These are phyloP conservation scores for Hapalemur alaotrensis DNA, from an alignment of 2,797 vertebrate species.

Conservation along the genomic window DNA sequence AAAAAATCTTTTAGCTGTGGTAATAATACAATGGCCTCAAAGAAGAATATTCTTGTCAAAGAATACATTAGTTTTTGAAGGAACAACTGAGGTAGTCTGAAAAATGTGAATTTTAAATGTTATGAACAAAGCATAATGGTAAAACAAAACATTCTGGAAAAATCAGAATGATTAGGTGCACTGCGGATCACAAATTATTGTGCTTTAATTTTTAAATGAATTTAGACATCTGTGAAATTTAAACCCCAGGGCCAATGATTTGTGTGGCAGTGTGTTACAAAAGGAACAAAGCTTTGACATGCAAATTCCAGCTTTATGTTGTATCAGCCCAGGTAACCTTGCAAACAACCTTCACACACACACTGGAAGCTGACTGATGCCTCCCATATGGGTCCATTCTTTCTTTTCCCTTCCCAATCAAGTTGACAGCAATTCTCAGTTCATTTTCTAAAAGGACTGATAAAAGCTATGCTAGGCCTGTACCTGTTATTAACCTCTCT, in stretches of 20 bases:
- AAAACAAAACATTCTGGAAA: slow-evolving; percentile 77
- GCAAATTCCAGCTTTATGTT: slow-evolving; percentile 83
- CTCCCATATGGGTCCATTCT: slow-evolving; percentile 81
- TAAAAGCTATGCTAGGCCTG: slow-evolving; percentile 78
- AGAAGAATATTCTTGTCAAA: not conserved
- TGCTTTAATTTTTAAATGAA: slow-evolving; percentile 86
- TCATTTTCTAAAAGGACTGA: slow-evolving; percentile 85
- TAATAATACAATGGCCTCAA: not conserved
- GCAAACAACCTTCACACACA: slow-evolving; percentile 84
- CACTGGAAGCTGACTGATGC: slow-evolving; percentile 76
- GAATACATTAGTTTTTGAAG: slow-evolving; percentile 37
- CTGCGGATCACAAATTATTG: slow-evolving; percentile 80
- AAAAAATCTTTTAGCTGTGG: not conserved
- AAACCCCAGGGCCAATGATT: slow-evolving; percentile 82
- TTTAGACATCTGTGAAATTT: slow-evolving; percentile 86
- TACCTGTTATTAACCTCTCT: slow-evolving; percentile 85
- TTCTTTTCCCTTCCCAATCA: slow-evolving; percentile 81
- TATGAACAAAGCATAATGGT: slow-evolving; percentile 44
- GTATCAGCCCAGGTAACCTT: slow-evolving; percentile 83
- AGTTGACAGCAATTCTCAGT: slow-evolving; percentile 84
- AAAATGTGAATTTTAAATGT: not conserved
- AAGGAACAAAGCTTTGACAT: slow-evolving; percentile 84
- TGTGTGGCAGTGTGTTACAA: slow-evolving; percentile 81
- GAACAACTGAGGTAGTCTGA: slow-evolving; percentile 21
- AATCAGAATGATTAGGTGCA: slow-evolving; percentile 63